Percentiles rank a stretch among this genome's conserved stretches.
These are phyloP conservation scores for Semibalanus balanoides DNA, from an alignment of 1,140 invertebrate species.

Conservation along the genomic window DNA sequence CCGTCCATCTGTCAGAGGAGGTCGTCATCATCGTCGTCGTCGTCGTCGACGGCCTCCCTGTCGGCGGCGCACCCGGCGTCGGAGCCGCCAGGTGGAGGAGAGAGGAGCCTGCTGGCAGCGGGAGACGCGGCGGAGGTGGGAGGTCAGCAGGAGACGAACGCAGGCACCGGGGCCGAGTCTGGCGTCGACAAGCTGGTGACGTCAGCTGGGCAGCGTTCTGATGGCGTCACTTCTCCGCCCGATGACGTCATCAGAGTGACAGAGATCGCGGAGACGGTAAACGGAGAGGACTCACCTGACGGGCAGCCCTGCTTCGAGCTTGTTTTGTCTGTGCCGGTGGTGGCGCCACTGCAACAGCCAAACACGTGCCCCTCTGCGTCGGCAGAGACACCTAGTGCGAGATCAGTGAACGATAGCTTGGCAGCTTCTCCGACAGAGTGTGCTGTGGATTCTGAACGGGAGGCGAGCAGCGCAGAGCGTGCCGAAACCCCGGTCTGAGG, in stretches of 20 bases:
- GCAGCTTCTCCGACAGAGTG: not conserved
- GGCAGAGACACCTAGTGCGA: not conserved
- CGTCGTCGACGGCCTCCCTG: not conserved
- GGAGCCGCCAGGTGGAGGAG: not conserved
- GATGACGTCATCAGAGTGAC: not conserved
- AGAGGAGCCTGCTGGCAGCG: not conserved
- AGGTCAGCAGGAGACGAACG: not conserved
- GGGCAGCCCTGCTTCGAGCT: not conserved
- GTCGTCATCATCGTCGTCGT: not conserved
- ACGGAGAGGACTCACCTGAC: not conserved
- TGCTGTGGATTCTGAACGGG: not conserved
- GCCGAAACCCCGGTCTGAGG: no score
- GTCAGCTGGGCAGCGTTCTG: not conserved
- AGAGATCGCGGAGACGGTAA: no score
- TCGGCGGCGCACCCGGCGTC: not conserved
- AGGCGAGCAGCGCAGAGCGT: no score
- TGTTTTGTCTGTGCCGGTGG: not conserved
- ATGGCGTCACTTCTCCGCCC: no score
- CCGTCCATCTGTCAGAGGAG: not conserved
- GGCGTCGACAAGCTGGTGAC: not conserved
- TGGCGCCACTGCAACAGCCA: not conserved
- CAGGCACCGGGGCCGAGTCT: not conserved
- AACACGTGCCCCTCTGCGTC: not conserved
- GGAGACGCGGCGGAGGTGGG: not conserved
- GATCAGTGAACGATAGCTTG: not conserved